phyloP scores from a whole-genome alignment of 2,888 invertebrate genomes.

The Crepidodera aurea region DNA sequence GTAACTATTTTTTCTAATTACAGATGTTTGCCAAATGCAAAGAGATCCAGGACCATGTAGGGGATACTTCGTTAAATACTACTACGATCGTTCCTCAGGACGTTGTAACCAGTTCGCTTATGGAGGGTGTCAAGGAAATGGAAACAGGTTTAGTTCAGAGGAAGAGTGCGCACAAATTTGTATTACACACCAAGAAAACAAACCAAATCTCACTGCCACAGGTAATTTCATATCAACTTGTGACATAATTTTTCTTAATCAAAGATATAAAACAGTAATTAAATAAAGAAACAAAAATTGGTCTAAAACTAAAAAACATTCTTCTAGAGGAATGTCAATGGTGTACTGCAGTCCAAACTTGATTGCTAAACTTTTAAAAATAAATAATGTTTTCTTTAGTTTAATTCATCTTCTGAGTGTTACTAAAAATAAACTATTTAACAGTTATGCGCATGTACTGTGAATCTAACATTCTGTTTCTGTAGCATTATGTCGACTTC shows the following conservation, averaged over 20 bases:
- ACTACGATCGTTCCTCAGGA: slow-evolving; percentile 70
- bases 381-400: slow-evolving; percentile 2
- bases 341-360: no score
- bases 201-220: slow-evolving; percentile 51
- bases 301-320: no score
- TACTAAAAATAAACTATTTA: not conserved
- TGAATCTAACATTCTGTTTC: slow-evolving; percentile 22
- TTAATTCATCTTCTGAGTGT: not conserved
- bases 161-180: slow-evolving; percentile 80
- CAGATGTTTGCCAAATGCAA: slow-evolving; percentile 77
- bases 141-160: slow-evolving; percentile 80
- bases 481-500: slow-evolving; percentile 71
- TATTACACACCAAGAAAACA: slow-evolving; percentile 67
- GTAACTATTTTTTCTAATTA: slow-evolving; percentile 24
- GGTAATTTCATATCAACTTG: slow-evolving; percentile 47
- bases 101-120: slow-evolving; percentile 77
- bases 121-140: slow-evolving; percentile 85
- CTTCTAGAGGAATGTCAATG: no score
- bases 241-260: no score
- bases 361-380: not conserved
- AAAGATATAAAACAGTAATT: no score
- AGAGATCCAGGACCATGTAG: slow-evolving; percentile 77
- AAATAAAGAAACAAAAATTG: no score
- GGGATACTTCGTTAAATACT: slow-evolving; percentile 72
- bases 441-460: slow-evolving; percentile 23